Percentiles rank a stretch among this genome's conserved stretches.
These are phyloP conservation scores for Rhagium mordax DNA, from an alignment of 2,888 invertebrate species.

Conservation along the genomic window DNA sequence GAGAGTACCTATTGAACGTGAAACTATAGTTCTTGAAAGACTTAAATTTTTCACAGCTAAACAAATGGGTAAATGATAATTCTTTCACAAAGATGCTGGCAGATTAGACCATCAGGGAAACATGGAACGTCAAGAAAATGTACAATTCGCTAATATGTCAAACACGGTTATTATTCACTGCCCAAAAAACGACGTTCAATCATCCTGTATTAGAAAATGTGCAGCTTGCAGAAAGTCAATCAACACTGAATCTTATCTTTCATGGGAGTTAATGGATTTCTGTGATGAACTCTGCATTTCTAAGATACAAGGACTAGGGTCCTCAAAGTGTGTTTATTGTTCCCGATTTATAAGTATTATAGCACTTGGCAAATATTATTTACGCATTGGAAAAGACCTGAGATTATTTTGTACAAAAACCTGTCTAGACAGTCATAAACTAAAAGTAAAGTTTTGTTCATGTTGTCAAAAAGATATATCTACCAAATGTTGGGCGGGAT, in stretches of 20 bases:
- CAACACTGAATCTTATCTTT: conserved; percentile 9
- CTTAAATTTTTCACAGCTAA: not conserved
- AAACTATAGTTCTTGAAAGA: not conserved
- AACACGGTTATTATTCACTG: not conserved
- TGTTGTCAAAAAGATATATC: conserved; percentile 25
- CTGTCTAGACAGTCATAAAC: conserved; percentile 16
- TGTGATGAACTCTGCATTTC: conserved; percentile 20
- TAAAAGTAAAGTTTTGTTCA: conserved; percentile 21
- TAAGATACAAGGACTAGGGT: not conserved
- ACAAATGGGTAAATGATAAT: not conserved
- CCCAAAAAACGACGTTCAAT: not conserved
- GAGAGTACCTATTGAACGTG: not conserved
- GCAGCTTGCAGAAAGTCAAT: conserved; percentile 23
- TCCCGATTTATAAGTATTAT: conserved; percentile 14
- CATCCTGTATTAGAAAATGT: conserved; percentile 15
- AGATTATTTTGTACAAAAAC: conserved; percentile 29
- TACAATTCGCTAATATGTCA: not conserved
- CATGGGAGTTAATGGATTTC: conserved; percentile 36
- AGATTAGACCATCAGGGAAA: not conserved
- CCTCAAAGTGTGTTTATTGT: conserved; percentile 8
- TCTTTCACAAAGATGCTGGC: not conserved
- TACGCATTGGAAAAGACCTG: conserved; percentile 25
- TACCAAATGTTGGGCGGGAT: not conserved
- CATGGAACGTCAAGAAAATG: not conserved
- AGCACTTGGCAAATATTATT: conserved; percentile 29